phyloP scores from a whole-genome alignment of 2,888 invertebrate species.

The Lampropteryx suffumata region DNA sequence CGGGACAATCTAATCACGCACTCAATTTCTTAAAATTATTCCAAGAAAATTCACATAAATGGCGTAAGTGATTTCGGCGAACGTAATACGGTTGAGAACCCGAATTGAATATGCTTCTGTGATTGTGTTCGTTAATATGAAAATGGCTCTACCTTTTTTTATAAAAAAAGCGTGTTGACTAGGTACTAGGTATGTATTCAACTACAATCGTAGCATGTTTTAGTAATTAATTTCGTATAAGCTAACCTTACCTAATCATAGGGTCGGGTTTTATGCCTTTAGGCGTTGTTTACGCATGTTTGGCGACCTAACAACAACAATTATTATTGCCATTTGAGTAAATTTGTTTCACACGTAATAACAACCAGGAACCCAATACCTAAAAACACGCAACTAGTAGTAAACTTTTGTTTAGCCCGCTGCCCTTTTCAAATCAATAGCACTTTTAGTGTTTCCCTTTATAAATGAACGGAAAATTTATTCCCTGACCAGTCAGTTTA shows the following conservation, averaged over 20 bases:
- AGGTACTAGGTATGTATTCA: neutral
- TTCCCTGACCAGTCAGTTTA: too few relatives aligned
- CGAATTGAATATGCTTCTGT: conserved; percentile 1
- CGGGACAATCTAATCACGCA: neutral
- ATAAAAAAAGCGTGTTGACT: conserved; percentile 1
- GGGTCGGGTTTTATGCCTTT: neutral
- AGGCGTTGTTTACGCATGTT: neutral
- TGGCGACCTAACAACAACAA: conserved; percentile 3
- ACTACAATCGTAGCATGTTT: neutral
- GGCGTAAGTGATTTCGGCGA: neutral
- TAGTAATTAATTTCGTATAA: conserved; percentile 5
- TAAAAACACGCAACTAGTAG: too few relatives aligned
- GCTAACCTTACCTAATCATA: neutral
- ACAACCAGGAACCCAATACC: neutral
- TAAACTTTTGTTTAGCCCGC: neutral
- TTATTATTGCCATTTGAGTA: neutral
- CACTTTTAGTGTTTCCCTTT: too few relatives aligned
- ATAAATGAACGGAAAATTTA: too few relatives aligned
- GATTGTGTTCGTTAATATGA: conserved; percentile 11
- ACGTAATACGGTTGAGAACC: neutral
- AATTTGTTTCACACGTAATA: neutral
- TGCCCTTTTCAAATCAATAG: neutral
- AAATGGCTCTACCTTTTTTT: conserved; percentile 1
- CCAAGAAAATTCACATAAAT: conserved; percentile 1
- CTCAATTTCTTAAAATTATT: conserved; percentile 11